Conservation (phyloP, 2,113 vertebrate genomes). For the Machaerirhynchus nigripectus region DNA sequence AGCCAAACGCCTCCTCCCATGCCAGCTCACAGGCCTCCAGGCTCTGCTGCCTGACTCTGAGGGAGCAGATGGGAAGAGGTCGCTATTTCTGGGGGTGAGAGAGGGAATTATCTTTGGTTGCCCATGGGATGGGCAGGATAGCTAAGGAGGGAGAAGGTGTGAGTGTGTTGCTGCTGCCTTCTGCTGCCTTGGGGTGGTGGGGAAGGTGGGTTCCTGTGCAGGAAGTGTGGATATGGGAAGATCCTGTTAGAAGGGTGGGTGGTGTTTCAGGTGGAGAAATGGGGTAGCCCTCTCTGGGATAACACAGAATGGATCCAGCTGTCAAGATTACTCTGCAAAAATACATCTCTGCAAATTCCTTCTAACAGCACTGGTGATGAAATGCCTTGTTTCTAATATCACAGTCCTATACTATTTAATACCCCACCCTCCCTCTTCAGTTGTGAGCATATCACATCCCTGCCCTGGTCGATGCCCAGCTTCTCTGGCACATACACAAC, state of each 20-base stretch:
- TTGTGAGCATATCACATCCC: neutral
- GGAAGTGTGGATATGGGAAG: neutral
- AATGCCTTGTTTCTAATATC: neutral
- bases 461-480: fast-evolving
- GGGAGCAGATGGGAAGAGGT: neutral
- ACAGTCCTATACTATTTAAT: neutral
- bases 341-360: neutral
- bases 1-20: neutral
- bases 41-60: neutral
- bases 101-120: neutral
- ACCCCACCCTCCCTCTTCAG: neutral
- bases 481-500: neutral
- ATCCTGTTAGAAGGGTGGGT: neutral
- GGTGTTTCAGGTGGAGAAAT: neutral
- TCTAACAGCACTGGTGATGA: neutral
- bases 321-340: neutral
- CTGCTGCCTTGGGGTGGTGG: neutral
- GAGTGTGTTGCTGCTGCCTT: neutral
- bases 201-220: neutral
- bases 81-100: neutral
- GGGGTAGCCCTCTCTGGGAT: neutral
- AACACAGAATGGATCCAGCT: neutral
- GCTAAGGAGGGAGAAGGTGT: neutral
- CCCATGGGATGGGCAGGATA: neutral
- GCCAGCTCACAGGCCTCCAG: fast-evolving